These are phyloP conservation scores for Ochropleura plecta DNA, from an alignment of 2,888 invertebrate species.

Conservation along the genomic window DNA sequence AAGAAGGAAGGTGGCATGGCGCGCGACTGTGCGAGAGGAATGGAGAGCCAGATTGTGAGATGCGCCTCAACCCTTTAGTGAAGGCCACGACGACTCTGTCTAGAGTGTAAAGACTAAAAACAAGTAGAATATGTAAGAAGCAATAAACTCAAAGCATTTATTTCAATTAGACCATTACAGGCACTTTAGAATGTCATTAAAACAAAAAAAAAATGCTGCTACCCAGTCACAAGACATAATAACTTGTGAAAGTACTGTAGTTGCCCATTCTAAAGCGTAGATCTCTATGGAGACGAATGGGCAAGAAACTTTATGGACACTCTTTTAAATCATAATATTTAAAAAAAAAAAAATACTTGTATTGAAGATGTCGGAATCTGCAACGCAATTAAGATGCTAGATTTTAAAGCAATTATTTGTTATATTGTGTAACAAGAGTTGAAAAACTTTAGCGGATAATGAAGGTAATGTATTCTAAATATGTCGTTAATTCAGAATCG, in stretches of 20 bases:
- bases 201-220: too few relatives aligned
- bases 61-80: too few relatives aligned
- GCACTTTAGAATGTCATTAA: too few relatives aligned
- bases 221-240: too few relatives aligned
- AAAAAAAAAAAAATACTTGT: not conserved
- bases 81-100: not conserved
- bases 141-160: not conserved
- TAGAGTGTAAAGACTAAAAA: not conserved
- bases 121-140: not conserved
- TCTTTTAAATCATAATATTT: too few relatives aligned
- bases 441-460: not conserved
- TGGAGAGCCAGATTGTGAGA: too few relatives aligned
- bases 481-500: constrained; percentile 19
- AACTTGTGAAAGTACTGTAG: too few relatives aligned
- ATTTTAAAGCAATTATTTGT: not conserved
- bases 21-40: too few relatives aligned
- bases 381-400: not conserved
- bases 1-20: not conserved
- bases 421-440: not conserved
- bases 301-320: too few relatives aligned
- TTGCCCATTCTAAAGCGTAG: too few relatives aligned
- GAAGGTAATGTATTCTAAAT: constrained; percentile 28
- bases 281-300: too few relatives aligned
- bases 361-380: not conserved
- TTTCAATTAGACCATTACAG: too few relatives aligned